Conservation (phyloP, 1,140 invertebrate genomes). For the Euura lappo region DNA sequence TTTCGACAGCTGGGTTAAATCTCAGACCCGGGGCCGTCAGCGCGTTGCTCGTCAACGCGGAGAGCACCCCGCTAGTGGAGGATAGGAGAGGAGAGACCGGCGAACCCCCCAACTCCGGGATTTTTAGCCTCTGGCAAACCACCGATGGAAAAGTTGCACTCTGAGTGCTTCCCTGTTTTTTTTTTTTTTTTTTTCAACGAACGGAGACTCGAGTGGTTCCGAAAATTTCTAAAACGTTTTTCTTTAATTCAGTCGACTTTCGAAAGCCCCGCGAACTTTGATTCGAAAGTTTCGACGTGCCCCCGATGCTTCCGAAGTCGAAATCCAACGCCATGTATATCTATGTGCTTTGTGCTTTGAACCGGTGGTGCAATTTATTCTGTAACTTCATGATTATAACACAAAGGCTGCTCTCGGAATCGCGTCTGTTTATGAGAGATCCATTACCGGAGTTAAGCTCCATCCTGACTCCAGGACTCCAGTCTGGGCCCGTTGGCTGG, state of each 20-base stretch:
- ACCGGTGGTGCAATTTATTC: neutral
- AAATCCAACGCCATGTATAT: too few relatives aligned
- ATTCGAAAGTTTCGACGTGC: too few relatives aligned
- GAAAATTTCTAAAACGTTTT: too few relatives aligned
- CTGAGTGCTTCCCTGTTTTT: too few relatives aligned
- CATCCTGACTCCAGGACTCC: neutral
- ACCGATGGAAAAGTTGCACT: neutral
- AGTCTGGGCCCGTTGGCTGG: neutral
- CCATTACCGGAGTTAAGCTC: slow-evolving; percentile 5
- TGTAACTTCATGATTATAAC: slow-evolving; percentile 5
- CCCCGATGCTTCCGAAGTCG: too few relatives aligned
- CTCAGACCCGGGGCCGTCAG: slow-evolving; percentile 5
- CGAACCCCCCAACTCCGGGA: neutral
- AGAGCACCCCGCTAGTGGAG: neutral
- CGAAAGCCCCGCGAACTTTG: too few relatives aligned
- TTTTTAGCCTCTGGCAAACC: neutral
- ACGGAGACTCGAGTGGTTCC: too few relatives aligned
- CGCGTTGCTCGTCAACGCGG: neutral
- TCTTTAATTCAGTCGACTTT: too few relatives aligned
- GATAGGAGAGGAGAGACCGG: neutral
- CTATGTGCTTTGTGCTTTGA: neutral
- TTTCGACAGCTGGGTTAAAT: slow-evolving; percentile 4
- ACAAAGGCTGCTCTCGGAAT: neutral
- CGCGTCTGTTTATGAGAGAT: slow-evolving; percentile 6
- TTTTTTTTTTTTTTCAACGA: too few relatives aligned